phyloP scores from a whole-genome alignment of 2,888 invertebrate genomes.

The Athrips mouffetella region DNA sequence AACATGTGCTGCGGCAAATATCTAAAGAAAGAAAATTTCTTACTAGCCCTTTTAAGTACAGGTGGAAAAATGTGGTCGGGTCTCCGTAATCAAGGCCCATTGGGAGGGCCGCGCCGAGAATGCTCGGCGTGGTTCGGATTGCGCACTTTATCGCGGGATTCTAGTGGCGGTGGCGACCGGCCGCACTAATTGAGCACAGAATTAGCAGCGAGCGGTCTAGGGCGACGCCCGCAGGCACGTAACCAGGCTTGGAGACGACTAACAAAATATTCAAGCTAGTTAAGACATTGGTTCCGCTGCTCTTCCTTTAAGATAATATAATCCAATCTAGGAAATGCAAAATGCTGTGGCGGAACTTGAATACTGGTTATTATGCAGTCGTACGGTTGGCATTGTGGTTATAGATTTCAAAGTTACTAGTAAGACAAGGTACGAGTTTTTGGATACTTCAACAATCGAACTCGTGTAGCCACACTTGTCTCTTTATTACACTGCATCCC shows the following conservation, averaged over 20 bases:
- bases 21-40: neutral
- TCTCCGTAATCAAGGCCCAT: conserved; percentile 11
- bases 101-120: conserved; percentile 8
- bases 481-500: neutral
- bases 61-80: conserved; percentile 17
- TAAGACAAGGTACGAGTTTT: too few species aligned
- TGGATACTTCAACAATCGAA: too few species aligned
- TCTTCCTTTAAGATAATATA: conserved; percentile 1
- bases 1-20: neutral
- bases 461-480: too few species aligned
- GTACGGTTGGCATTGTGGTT: neutral
- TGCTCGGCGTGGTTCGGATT: conserved; percentile 10
- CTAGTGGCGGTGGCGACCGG: conserved; percentile 28
- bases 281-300: neutral
- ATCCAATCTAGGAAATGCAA: neutral
- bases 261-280: conserved; percentile 4
- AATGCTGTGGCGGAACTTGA: neutral
- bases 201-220: conserved; percentile 38
- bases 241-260: neutral
- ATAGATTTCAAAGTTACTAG: too few species aligned
- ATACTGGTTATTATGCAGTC: neutral
- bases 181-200: conserved; percentile 42
- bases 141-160: conserved; percentile 26
- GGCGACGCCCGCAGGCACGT: conserved; percentile 22
- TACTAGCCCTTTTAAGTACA: conserved; percentile 6